Percentiles rank a stretch among this genome's conserved stretches.
phyloP scores from a whole-genome alignment of 2,888 invertebrate species.

The Hirtodrosophila alboralis region DNA sequence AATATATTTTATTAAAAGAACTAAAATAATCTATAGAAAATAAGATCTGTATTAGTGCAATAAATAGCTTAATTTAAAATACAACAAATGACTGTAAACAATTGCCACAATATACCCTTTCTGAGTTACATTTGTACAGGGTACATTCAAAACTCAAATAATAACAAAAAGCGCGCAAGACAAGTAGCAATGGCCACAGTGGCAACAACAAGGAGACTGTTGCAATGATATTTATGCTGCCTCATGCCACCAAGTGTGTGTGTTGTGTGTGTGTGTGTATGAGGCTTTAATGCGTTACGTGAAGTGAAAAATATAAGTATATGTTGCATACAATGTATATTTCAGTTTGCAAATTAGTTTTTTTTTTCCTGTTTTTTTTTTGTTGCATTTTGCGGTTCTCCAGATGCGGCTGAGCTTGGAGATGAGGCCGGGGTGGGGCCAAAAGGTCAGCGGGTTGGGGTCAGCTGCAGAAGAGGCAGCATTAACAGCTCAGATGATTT shows the following conservation, averaged over 20 bases:
- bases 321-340: constrained; percentile 23
- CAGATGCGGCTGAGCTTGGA: constrained; percentile 11
- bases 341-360: constrained; percentile 70
- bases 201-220: constrained; percentile 21
- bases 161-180: constrained; percentile 68
- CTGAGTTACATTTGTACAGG: constrained; percentile 13
- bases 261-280: constrained; percentile 25
- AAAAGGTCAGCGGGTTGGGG: constrained; percentile 49
- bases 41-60: no score
- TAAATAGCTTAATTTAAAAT: no score
- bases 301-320: constrained; percentile 52
- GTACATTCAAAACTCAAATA: constrained; percentile 61
- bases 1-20: no score
- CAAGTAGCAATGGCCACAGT: constrained; percentile 48
- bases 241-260: constrained; percentile 19
- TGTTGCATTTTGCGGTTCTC: constrained; percentile 31
- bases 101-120: neutral
- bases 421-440: no score
- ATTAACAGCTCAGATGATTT: constrained; percentile 1
- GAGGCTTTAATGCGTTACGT: constrained; percentile 56
- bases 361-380: constrained; percentile 5
- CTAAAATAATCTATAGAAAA: no score
- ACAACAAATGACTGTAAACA: neutral
- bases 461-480: constrained; percentile 20
- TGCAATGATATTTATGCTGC: constrained; percentile 38